Evolutionary conservation across 2,113 vertebrate species (phyloP), one percentile per base, ranked within the genome.

Genomic region (Dunckerocampus dactyliophorus): DNA sequence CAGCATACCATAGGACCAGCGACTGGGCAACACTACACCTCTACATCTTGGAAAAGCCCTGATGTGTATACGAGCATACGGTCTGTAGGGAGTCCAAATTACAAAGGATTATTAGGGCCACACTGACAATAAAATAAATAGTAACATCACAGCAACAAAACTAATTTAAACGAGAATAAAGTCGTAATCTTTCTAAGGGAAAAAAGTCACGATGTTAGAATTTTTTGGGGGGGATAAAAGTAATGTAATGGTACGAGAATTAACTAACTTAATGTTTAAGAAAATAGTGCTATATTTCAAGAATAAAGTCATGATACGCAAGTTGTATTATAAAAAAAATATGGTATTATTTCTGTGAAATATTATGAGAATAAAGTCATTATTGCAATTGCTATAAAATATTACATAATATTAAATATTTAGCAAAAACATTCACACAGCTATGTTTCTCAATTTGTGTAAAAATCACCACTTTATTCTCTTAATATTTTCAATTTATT

Each of bases 31-130:
- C 69, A 58, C 49, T 75, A 56, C 51, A 70, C 61, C 69, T 59
- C 37, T 58, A 77, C 74, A 65, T 53, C 65, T 67, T 71, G 73
- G 75, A 71, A 74, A 76, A 70, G 16, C 48, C 62, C 57, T 21
- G 2, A 4, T 13, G 48, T 9, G 19, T 10, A 14, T 8, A 2
- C 24, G 24, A 28, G 52, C 28, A 34, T 54, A 4, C 9, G 2
- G 70, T 81, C 73, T 79, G 77, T 82, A 79, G 81, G 17, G 17
- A 37, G 31, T 28, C 24, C 28, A 8, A 16, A 53, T 53, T 17
- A 11, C 17, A 21, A 42, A 56, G 17, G 31, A 37, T 14, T 31
- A 54, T 39, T 39, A 37, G 53, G 54, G 54, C 37, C 34, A 56
- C 54, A 20, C 19, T 8, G 37, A 56, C 19, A 56, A 4, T 42